Base-by-base conservation (phyloP, 1,140 invertebrate genomes). In the Saccostrea glomerata region DNA sequence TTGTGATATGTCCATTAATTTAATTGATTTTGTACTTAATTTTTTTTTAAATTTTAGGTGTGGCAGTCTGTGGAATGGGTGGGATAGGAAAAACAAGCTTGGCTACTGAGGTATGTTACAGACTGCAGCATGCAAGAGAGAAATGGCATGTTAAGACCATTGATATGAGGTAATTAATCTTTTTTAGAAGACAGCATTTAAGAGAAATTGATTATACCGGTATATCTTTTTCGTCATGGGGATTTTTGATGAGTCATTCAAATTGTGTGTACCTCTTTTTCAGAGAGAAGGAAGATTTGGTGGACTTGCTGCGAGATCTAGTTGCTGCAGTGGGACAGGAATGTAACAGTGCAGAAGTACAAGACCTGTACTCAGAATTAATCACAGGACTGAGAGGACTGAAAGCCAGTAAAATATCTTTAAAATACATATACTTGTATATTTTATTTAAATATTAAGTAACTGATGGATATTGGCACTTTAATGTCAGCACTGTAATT, bases 61-160 rank as follows among this genome's bases (percentile, higher is more conserved):
- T 89, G 25, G 86, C 77, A 77, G 84, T 89, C n/a, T 89, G 88
- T 89, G 88, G 88, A n/a, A 25, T 89, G 5, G 88, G 85, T 58
- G 88, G 88, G 17, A 89, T 89, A 82, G 88, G 88, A 9, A 89
- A 89, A 66, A 89, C 88, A 54, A 89, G 88, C 82, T 30, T 89
- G 20, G 88, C 88, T 6, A 84, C 54, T 60, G 85, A 89, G 47
- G 86, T 89, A 6, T 89, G 88, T 55, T 89, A 60, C 30, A 82
- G 54, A 58, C 56, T 89, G 12, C 20, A 66, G 30, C 47, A 87
- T 17, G 25, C 84, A 15, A 86, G 56, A 23, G 25, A 58, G 36
- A 85, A 36, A n/a, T 88, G 87, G 87, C 55, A 66, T 23, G 70
- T 63, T 30, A 82, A 82, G 15, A 86, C 47, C n/a, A 85, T 88